Evolutionary conservation across 1,140 invertebrate species (phyloP).

Genomic region (Halyomorpha halys): DNA sequence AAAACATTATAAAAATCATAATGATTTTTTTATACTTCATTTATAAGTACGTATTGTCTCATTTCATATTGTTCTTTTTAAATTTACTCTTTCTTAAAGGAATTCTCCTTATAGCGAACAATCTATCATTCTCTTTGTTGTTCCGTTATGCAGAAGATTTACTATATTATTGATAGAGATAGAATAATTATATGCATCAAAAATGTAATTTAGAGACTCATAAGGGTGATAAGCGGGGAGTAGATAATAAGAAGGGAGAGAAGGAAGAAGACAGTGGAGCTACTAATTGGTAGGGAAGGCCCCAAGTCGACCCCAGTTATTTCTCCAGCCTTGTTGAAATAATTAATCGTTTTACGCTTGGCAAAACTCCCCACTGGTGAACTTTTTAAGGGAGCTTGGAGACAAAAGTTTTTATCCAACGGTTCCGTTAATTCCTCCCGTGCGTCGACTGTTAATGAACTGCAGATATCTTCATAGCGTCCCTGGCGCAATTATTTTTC

Average conservation of each 20-base stretch:
- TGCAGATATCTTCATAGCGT: constrained; percentile 2
- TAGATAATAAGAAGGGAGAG: neutral
- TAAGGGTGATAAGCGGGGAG: neutral
- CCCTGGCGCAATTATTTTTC: constrained; percentile 9
- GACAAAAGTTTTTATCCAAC: constrained; percentile 4
- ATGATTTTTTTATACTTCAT: no score
- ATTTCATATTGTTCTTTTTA: no score
- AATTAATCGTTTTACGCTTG: constrained; percentile 17
- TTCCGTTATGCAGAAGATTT: no score
- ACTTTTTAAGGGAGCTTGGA: neutral
- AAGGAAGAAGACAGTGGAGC: neutral
- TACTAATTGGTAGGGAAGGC: constrained; percentile 4
- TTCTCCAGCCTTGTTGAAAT: constrained; percentile 9
- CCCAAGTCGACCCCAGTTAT: neutral
- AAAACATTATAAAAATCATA: no score
- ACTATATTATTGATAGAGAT: no score
- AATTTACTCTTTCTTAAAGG: no score
- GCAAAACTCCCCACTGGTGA: neutral
- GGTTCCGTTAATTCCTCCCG: neutral
- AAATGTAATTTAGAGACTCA: no score
- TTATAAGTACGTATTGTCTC: no score
- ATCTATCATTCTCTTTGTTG: no score
- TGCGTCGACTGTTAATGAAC: constrained; percentile 8
- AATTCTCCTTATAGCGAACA: no score
- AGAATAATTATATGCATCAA: no score